phyloP scores from a whole-genome alignment of 1,140 invertebrate species.

The Drosophila guanche region DNA sequence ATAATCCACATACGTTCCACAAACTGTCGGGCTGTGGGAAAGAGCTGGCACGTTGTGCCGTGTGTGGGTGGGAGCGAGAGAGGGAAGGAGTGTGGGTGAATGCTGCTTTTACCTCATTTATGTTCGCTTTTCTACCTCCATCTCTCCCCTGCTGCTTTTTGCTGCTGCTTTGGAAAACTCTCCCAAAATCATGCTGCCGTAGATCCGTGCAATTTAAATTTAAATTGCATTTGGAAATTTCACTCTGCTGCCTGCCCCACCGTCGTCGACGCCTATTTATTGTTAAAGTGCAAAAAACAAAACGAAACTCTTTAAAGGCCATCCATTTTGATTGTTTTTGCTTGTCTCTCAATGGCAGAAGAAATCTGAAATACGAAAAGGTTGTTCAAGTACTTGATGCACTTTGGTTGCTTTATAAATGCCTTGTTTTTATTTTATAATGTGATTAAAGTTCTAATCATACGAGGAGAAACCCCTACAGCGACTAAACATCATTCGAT shows the following conservation, averaged over 20 bases:
- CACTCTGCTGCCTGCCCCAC: slow-evolving; percentile 16
- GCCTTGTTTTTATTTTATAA: too few relatives aligned
- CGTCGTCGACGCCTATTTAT: slow-evolving; percentile 21
- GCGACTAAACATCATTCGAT: too few relatives aligned
- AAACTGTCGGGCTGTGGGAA: slow-evolving; percentile 11
- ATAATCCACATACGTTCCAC: slow-evolving; percentile 64
- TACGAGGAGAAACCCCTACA: too few relatives aligned
- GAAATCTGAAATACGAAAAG: background rate
- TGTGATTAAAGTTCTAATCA: too few relatives aligned
- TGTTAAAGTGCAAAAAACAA: slow-evolving; percentile 31
- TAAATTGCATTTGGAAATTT: slow-evolving; percentile 75
- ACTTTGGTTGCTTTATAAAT: too few relatives aligned
- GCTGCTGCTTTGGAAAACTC: slow-evolving; percentile 52
- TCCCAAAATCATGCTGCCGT: slow-evolving; percentile 70
- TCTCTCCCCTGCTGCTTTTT: slow-evolving; percentile 6
- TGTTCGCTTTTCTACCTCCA: slow-evolving; percentile 8
- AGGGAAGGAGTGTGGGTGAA: slow-evolving; percentile 1
- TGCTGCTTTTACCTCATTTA: slow-evolving; percentile 56
- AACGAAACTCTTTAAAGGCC: slow-evolving; percentile 20
- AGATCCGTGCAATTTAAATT: slow-evolving; percentile 79
- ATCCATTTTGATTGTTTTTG: slow-evolving; percentile 20
- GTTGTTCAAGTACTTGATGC: too few relatives aligned
- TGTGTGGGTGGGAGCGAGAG: too few relatives aligned
- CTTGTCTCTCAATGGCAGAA: background rate
- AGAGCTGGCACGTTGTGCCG: background rate